phyloP scores from a whole-genome alignment of 2,888 invertebrate species.

The Abscondita cerata region DNA sequence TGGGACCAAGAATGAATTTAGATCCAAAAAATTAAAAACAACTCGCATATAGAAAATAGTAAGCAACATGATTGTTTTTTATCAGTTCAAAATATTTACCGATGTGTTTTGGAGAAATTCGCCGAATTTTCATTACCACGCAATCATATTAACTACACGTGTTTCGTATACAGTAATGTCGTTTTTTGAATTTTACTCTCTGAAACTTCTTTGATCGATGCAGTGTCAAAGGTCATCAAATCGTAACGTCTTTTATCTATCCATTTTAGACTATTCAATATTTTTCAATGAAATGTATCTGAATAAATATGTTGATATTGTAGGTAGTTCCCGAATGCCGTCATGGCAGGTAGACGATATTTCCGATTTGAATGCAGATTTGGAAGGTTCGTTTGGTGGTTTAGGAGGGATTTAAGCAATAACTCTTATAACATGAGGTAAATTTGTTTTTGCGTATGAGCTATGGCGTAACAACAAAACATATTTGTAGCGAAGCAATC shows the following conservation, averaged over 20 bases:
- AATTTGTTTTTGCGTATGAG: background rate
- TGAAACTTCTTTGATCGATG: too few species aligned
- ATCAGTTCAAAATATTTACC: too few species aligned
- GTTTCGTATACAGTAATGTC: too few species aligned
- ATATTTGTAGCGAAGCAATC: slow-evolving; percentile 77
- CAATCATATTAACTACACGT: too few species aligned
- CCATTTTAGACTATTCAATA: too few species aligned
- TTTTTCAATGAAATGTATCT: too few species aligned
- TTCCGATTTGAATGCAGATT: slow-evolving; percentile 72
- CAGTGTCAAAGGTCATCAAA: too few species aligned
- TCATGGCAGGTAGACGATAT: slow-evolving; percentile 68
- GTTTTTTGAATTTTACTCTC: too few species aligned
- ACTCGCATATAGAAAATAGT: background rate
- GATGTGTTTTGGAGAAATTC: too few species aligned
- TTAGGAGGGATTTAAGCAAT: slow-evolving; percentile 72
- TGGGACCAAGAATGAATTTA: background rate
- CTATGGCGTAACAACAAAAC: background rate
- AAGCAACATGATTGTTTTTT: slow-evolving; percentile 20
- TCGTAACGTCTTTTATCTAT: too few species aligned
- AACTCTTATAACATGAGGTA: slow-evolving; percentile 74
- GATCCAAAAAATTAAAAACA: slow-evolving; percentile 5
- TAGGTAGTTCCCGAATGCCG: slow-evolving; percentile 55
- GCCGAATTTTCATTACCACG: too few species aligned
- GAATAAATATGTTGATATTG: background rate
- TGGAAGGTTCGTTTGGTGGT: slow-evolving; percentile 75